Evolutionary conservation across 2,113 vertebrate genomes (phyloP), one percentile per base, ranked within the genome.

Genomic region (Felis chaus): DNA sequence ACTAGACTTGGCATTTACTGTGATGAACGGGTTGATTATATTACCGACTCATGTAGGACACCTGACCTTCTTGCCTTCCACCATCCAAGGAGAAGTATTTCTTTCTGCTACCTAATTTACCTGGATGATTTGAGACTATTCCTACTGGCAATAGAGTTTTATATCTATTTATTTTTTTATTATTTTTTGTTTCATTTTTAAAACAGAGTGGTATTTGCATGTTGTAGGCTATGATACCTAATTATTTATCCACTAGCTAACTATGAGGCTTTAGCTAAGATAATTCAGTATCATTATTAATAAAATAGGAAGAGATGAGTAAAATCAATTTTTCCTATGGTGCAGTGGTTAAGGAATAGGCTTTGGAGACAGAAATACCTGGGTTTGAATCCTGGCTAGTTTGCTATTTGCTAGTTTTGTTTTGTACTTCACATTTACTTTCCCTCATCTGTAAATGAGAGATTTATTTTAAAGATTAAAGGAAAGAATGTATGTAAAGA

Each of bases 341-440:
- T 27, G 5, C 25, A 78, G 63, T 89, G 8, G 27, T 78, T 86
- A 96, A 81, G 92, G 23, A 21, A 33, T 45, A 86, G 31, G 19
- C 78, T 96, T 74, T 63, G 39, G 19, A 73, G 50, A 83, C 21
- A 95, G 41, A 81, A 84, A 69, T 66, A 78, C 6, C 31, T 90
- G 79, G 7, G 33, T 97, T 91, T 92, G 48, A 94, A 55, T 94
- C 29, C 18, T 87, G 21, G 3, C 11, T 83, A 48, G 74, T 48
- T 31, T 92, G n/a, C n/a, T 11, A 13, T 55, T 86, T 85, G 39
- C 10, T 80, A 41, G 65, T 69, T 98, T 96, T 93, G 50, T 93
- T 65, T 86, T 48, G 68, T 19, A 6, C 66, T 97, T 93, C 79
- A 41, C 5, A 19, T 94, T 92, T 93, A 33, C 19, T 31, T 84